Percentiles rank a stretch among this genome's conserved stretches.
Evolutionary conservation across 64 coral and sea anemone species (phyloP).

Genomic region (Pocillopora verrucosa): DNA sequence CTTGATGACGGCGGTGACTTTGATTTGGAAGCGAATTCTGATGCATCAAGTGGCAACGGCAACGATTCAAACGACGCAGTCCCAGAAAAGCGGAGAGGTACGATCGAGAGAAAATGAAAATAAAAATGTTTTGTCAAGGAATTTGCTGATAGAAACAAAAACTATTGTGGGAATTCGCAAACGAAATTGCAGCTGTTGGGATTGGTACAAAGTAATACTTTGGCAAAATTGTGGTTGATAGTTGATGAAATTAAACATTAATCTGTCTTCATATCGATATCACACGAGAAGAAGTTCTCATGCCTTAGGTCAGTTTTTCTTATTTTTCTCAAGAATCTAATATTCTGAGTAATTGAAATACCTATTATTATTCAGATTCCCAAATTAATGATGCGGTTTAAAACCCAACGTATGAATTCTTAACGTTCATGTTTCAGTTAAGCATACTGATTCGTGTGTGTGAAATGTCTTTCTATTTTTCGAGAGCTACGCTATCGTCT

Average conservation of each 20-base stretch:
- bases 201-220: neutral
- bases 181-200: neutral
- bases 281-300: neutral
- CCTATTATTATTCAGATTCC: neutral
- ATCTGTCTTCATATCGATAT: constrained; percentile 13
- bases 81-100: constrained; percentile 8
- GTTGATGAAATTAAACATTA: constrained; percentile 29
- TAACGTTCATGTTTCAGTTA: too few relatives aligned
- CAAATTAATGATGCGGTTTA: neutral
- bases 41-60: neutral
- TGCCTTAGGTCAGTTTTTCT: neutral
- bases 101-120: neutral
- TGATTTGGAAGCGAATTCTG: neutral
- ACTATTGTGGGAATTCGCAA: constrained; percentile 3
- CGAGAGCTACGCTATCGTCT: too few relatives aligned
- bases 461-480: too few relatives aligned
- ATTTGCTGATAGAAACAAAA: neutral
- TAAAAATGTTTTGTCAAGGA: neutral
- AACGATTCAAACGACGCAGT: neutral
- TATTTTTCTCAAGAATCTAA: neutral
- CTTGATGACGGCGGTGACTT: neutral
- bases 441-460: too few relatives aligned
- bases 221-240: neutral
- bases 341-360: neutral
- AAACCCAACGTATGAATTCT: neutral